phyloP scores from a whole-genome alignment of 1,140 invertebrate species.

The Campoletis sonorensis region DNA sequence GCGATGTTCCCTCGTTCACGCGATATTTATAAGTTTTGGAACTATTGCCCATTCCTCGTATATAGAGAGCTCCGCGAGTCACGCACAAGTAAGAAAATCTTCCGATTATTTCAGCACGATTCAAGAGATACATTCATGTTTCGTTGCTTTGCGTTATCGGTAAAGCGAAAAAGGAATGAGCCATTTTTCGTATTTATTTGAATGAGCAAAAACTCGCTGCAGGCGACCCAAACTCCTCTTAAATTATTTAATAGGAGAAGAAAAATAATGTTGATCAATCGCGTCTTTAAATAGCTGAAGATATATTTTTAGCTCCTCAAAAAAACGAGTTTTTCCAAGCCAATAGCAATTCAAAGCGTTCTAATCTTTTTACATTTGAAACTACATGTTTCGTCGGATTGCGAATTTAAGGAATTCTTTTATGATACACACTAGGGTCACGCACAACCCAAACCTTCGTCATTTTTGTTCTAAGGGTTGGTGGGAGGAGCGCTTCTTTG shows the following conservation, averaged over 20 bases:
- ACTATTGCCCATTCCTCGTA: conserved; percentile 14
- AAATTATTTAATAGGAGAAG: neutral
- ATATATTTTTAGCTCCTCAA: too few relatives aligned
- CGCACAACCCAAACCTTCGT: too few relatives aligned
- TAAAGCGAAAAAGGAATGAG: neutral
- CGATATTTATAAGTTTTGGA: conserved; percentile 33
- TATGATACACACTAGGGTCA: too few relatives aligned
- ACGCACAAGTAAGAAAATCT: neutral
- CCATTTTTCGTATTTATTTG: neutral
- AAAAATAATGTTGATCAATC: neutral
- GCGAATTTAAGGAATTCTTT: too few relatives aligned
- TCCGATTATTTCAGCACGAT: neutral
- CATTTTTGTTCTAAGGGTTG: too few relatives aligned
- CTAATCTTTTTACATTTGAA: neutral
- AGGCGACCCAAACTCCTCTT: neutral
- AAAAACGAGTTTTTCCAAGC: too few relatives aligned
- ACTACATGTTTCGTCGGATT: too few relatives aligned
- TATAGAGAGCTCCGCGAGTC: neutral
- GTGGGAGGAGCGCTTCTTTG: too few relatives aligned
- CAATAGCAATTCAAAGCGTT: too few relatives aligned
- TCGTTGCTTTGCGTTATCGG: neutral
- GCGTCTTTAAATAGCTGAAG: too few relatives aligned
- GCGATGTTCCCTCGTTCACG: conserved; percentile 24
- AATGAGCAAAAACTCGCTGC: neutral
- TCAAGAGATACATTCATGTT: neutral